A percentile compares a stretch with the other conserved stretches of the same genome.
Conservation (phyloP, 2,797 vertebrate species). For the Dendrocincla tyrannina region DNA sequence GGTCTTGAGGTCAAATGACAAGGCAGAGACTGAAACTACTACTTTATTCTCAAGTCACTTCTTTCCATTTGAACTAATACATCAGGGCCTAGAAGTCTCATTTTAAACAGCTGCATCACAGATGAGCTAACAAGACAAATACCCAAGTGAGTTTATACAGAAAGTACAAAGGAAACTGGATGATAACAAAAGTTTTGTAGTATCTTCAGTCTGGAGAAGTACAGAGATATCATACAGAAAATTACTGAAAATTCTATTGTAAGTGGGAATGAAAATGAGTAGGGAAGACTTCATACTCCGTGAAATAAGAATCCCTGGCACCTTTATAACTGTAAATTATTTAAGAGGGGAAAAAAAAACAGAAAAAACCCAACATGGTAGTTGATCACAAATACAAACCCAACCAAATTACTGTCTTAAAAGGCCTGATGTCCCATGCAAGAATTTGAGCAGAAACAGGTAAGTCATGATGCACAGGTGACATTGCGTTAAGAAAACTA, state of each 20-base stretch:
- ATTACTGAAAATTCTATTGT: neutral
- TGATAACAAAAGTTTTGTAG: neutral
- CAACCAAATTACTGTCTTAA: neutral
- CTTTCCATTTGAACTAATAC: neutral
- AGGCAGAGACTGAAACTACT: neutral
- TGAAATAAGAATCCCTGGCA: neutral
- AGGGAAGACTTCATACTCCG: neutral
- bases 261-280: neutral
- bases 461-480: neutral
- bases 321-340: neutral
- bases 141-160: neutral
- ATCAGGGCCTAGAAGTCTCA: neutral
- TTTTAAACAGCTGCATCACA: constrained; percentile 3
- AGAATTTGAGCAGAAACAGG: neutral
- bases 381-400: neutral
- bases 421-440: neutral
- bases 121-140: constrained; percentile 21
- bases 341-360: neutral
- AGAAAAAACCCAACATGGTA: neutral
- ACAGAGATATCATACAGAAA: neutral
- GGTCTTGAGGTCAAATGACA: neutral
- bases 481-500: neutral
- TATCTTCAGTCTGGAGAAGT: neutral
- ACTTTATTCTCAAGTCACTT: neutral
- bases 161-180: neutral